Evolutionary conservation across 2,888 invertebrate species (phyloP), one percentile per base, ranked within the genome.

Genomic region (Rhingia campestris): DNA sequence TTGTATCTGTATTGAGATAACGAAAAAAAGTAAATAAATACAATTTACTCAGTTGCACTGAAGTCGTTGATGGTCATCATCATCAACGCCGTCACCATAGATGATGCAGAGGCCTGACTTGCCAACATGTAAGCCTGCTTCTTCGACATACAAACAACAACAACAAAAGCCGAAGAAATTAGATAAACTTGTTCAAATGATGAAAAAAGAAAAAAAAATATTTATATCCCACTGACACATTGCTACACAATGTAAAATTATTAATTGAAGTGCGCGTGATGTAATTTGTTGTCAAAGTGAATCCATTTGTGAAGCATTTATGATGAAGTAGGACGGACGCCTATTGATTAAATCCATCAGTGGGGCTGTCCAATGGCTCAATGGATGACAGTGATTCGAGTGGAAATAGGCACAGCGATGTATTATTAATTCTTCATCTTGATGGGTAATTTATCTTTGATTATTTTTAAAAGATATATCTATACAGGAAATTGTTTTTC

Each of bases 261-360:
- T 64, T 64, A 74, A 74, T 74, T 74, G 63, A 74, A 56, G 64
- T 56, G 54, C 64, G 39, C 47, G 49, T 74, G 64, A 74, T 64
- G 73, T 56, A 74, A 74, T 74, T 74, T 64, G 56, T 41, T 74
- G 64, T 30, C 10, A 9, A 49, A 32, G 32, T 9, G 56, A 22
- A 70, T 33, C 49, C 58, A 70, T 70, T 41, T 69, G 35, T 12
- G 41, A 43, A 22, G 47, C 37, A 45, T 47, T 45, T 37, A 56
- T 39, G 47, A 58, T 12, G 39, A 58, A 58, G 58, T 58, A 12
- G 58, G 69, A 69, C 53, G 58, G 69, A 69, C 53, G 37, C 56
- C 30, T 32, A 39, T 49, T 69, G 69, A 69, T 59, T 59, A 14
- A 51, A 70, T 70, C 58, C 32, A 59, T 70, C 41, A 43, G 41